These are phyloP conservation scores for Drosophila sucinea DNA, from an alignment of 1,140 invertebrate species.

Conservation along the genomic window DNA sequence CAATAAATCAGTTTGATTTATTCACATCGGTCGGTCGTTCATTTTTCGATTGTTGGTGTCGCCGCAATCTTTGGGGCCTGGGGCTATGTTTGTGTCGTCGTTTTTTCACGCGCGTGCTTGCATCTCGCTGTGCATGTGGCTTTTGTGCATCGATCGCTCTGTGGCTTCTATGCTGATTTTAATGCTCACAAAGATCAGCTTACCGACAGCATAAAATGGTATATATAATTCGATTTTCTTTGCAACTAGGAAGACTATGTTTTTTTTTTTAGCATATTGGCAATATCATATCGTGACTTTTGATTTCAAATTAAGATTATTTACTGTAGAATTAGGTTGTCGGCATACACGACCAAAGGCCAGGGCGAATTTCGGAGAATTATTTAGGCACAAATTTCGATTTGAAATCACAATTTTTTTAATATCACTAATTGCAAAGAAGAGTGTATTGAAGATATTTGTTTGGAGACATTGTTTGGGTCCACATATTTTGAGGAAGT, in stretches of 20 bases:
- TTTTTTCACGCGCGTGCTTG: slow-evolving; percentile 67
- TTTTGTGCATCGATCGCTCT: slow-evolving; percentile 37
- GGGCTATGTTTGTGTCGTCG: slow-evolving; percentile 33
- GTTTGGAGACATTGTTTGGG: too few relatives aligned
- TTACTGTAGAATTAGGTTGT: background rate
- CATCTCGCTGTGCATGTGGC: slow-evolving; percentile 38
- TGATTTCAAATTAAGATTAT: slow-evolving; percentile 77
- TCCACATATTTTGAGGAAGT: too few relatives aligned
- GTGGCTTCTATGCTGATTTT: slow-evolving; percentile 30
- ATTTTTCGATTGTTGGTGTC: slow-evolving; percentile 66
- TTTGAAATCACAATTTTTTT: too few relatives aligned
- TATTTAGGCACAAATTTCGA: too few relatives aligned
- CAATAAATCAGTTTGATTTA: slow-evolving; percentile 81
- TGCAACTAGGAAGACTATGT: slow-evolving; percentile 38
- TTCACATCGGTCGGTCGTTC: slow-evolving; percentile 59
- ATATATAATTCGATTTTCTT: slow-evolving; percentile 31
- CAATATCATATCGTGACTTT: slow-evolving; percentile 76
- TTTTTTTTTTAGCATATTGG: slow-evolving; percentile 37
- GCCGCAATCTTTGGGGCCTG: slow-evolving; percentile 42
- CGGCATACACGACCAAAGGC: too few relatives aligned
- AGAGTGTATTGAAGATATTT: too few relatives aligned
- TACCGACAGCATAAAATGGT: too few relatives aligned
- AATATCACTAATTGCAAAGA: too few relatives aligned
- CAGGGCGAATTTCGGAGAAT: too few relatives aligned
- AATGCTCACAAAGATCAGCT: too few relatives aligned